A percentile compares a stretch with the other conserved stretches of the same genome.
Evolutionary conservation across 2,888 invertebrate species (phyloP).

Genomic region (Platycheirus rosarum): DNA sequence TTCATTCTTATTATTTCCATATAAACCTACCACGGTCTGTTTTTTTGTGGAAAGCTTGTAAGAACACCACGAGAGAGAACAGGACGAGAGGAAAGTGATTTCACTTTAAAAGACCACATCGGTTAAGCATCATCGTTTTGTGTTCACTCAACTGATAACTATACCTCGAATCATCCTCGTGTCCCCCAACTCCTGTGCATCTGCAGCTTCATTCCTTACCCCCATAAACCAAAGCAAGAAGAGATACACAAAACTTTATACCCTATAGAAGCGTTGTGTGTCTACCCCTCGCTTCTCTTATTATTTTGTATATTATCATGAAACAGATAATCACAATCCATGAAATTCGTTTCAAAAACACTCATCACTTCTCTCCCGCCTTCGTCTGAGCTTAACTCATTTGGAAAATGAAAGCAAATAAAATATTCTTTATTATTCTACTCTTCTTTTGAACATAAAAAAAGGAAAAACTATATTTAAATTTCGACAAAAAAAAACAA

Average conservation of each 20-base stretch:
- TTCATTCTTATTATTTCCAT: no score
- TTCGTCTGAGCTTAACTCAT: slow-evolving; percentile 53
- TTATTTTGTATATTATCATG: slow-evolving; percentile 9
- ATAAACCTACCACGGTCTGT: not conserved
- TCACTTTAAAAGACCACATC: slow-evolving; percentile 66
- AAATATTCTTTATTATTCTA: slow-evolving; percentile 56
- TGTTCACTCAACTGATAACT: slow-evolving; percentile 71
- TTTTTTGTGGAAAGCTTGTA: slow-evolving; percentile 3
- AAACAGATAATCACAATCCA: slow-evolving; percentile 61
- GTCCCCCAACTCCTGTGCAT: slow-evolving; percentile 6
- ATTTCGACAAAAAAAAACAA: not conserved
- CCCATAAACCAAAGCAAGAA: not conserved
- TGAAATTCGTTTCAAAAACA: slow-evolving; percentile 72
- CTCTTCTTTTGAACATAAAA: slow-evolving; percentile 27
- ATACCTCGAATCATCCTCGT: slow-evolving; percentile 23
- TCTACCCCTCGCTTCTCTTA: not conserved
- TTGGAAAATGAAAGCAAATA: slow-evolving; percentile 74
- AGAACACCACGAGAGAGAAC: slow-evolving; percentile 1
- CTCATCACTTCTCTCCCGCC: slow-evolving; percentile 46
- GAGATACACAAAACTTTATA: slow-evolving; percentile 11
- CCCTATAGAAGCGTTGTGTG: not conserved
- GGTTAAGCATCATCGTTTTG: slow-evolving; percentile 62
- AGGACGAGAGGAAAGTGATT: slow-evolving; percentile 28
- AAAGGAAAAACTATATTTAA: not conserved
- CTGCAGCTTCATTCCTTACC: not conserved